A percentile compares a stretch with the other conserved stretches of the same genome.
These are phyloP conservation scores for Papilio helenus DNA, from an alignment of 1,140 invertebrate species.

Conservation along the genomic window DNA sequence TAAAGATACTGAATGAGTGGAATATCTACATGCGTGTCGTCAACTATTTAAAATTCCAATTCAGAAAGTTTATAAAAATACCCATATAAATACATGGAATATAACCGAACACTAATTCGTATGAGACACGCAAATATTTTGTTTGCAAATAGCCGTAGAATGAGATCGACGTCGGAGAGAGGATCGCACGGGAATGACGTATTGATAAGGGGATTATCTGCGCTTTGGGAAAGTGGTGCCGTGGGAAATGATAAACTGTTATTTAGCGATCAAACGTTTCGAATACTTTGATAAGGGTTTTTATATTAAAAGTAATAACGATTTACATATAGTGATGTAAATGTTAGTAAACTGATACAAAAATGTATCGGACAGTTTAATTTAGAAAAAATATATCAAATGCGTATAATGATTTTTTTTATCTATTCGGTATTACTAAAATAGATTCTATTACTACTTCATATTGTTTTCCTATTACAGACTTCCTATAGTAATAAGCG, in stretches of 20 bases:
- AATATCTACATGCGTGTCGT: not conserved
- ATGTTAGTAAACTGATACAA: not conserved
- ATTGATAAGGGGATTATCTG: slow-evolving; percentile 64
- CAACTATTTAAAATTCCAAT: not conserved
- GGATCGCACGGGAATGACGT: slow-evolving; percentile 64
- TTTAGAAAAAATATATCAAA: too few relatives aligned
- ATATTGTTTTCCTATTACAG: not conserved
- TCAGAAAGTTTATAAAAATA: slow-evolving; percentile 2
- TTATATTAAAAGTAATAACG: slow-evolving; percentile 32
- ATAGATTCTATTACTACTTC: too few relatives aligned
- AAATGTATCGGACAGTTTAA: too few relatives aligned
- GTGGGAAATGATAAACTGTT: slow-evolving; percentile 60
- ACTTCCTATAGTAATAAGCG: not conserved
- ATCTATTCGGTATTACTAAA: too few relatives aligned
- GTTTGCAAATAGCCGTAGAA: slow-evolving; percentile 60
- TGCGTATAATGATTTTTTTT: too few relatives aligned
- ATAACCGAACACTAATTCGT: slow-evolving; percentile 35
- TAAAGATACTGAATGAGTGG: not conserved
- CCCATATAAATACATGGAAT: slow-evolving; percentile 14
- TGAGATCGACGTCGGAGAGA: slow-evolving; percentile 51
- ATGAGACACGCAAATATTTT: slow-evolving; percentile 49
- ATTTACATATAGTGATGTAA: not conserved
- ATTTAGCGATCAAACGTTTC: slow-evolving; percentile 44
- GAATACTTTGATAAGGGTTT: slow-evolving; percentile 53
- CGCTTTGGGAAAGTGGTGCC: slow-evolving; percentile 52